Evolutionary conservation across 2,888 invertebrate species (phyloP), one percentile per base, ranked within the genome.

Genomic region (Yponomeuta evonymella): DNA sequence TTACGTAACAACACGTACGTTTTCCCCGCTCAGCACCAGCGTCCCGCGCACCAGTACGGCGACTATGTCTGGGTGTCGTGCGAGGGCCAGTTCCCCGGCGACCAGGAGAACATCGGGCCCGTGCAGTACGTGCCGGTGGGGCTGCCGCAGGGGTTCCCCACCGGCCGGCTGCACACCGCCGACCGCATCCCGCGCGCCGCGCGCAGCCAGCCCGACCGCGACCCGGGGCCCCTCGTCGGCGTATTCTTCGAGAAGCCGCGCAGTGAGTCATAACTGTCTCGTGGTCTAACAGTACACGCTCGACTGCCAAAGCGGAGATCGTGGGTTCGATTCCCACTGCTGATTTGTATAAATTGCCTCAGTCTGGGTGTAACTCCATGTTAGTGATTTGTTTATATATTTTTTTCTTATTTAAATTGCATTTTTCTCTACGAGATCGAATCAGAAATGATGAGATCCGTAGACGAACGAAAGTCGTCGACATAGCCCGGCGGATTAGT

Each of bases 31-130:
- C 76, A 90, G 89, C 80, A 80, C 12, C 81, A 82, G 68, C 80
- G 79, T 1, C 88, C 89, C 11, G 88, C 87, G 0, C 79, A 85
- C 62, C 80, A 82, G 2, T 81, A 90, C 84, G 93, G 93, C 0
- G 92, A 95, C 77, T 94, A 94, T 88, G 91, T 97, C 62, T 98
- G 97, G 95, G 93, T 98, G 30, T 95, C 95, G 11, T 98, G 98
- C 83, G 91, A 94, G 62, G 98, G 98, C 29, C 96, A 96, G 86
- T 94, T 94, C 79, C 92, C 94, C 70, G 92, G 95, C 0, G 98
- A 98, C 83, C 92, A 94, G 82, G 97, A 98, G 85, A 94, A 95
- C 83, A 91, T 97, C 70, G 95, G 95, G 0, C 90, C 93, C 1
- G 93, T 98, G 72, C 88, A 93, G 73, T 97, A 96, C 89, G 92